Base-by-base conservation (phyloP, 2,888 invertebrate genomes). In the Himalopsyche kuldschensis region DNA sequence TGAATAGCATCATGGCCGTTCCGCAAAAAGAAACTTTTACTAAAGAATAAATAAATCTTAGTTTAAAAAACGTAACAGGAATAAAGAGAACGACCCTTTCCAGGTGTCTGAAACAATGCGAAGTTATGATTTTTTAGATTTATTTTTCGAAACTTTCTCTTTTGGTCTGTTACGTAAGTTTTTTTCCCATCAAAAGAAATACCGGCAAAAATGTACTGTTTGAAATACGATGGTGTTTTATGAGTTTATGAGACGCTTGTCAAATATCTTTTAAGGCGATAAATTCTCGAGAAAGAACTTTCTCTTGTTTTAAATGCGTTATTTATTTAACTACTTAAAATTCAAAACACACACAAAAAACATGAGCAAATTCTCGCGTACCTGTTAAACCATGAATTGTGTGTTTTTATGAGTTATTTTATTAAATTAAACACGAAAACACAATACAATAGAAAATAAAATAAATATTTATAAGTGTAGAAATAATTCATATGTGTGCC, bases 111-210 rank as follows among this genome's bases (percentile, higher is more conserved):
- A 41, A 30, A 82, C 75, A 82, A 82, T 82, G 79, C 75, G 76
- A 82, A 82, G 79, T 82, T 82, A 82, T 82, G 82, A 82, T 69
- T 30, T 69, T 69, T 69, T 69, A 47, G 82, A 82, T 82, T 82
- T 82, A 82, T 80, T n/a, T 79, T 10, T n/a, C 41, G 31, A 46
- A 82, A 82, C 82, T 82, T 82, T 82, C 82, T 82, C 76, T 69
- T 69, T 69, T 8, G 15, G 15, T 11, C 30, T 69, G 27, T 69
- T 69, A 69, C 27, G 69, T 15, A 69, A 69, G 69, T 69, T 69
- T 69, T 55, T 69, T 69, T 27, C 27, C 69, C 69, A 27, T 69
- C 69, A 69, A 69, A 69, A 27, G 63, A 69, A 69, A 69, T 69
- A 69, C 69, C 69, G 30, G 69, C 69, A 69, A 69, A 69, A 69